phyloP scores from a whole-genome alignment of 2,113 vertebrate species.

The Sinocyclocheilus anshuiensis region DNA sequence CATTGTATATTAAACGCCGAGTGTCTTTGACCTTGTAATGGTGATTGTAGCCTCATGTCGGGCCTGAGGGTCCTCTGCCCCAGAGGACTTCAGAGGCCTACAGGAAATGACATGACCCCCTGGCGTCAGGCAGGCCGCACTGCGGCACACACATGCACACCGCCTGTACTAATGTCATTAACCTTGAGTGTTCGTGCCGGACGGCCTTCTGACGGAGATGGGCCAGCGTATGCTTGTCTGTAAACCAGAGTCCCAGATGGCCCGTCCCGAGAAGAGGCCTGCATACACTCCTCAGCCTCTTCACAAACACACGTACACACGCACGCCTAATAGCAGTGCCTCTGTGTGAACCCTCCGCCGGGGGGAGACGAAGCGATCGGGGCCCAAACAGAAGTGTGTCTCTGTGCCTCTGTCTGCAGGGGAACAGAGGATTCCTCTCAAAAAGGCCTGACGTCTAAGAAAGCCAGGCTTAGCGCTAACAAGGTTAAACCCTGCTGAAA shows the following conservation, averaged over 20 bases:
- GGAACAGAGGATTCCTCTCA: constrained; percentile 79
- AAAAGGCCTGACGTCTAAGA: constrained; percentile 78
- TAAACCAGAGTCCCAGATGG: constrained; percentile 77
- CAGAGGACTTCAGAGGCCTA: constrained; percentile 58
- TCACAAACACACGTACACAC: constrained; percentile 50
- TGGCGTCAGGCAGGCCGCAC: constrained; percentile 76
- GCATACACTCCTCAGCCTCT: constrained; percentile 62
- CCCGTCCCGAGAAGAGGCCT: constrained; percentile 64
- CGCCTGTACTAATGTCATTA: constrained; percentile 74
- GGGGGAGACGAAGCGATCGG: constrained; percentile 52
- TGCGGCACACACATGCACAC: constrained; percentile 60
- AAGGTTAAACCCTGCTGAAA: constrained; percentile 92
- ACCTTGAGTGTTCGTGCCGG: constrained; percentile 67
- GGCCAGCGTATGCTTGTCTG: constrained; percentile 66
- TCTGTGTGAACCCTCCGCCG: constrained; percentile 73
- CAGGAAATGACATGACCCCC: constrained; percentile 75
- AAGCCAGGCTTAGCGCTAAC: constrained; percentile 97
- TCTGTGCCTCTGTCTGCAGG: constrained; percentile 73
- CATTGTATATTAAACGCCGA: constrained; percentile 25
- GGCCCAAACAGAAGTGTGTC: constrained; percentile 77
- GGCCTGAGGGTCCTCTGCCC: constrained; percentile 9
- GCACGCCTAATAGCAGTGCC: constrained; percentile 73
- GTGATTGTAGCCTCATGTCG: constrained; percentile 1
- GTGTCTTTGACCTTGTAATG: constrained; percentile 35
- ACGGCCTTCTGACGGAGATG: constrained; percentile 70